These are phyloP conservation scores for Phragmatobia fuliginosa DNA, from an alignment of 2,888 invertebrate species.

Conservation along the genomic window DNA sequence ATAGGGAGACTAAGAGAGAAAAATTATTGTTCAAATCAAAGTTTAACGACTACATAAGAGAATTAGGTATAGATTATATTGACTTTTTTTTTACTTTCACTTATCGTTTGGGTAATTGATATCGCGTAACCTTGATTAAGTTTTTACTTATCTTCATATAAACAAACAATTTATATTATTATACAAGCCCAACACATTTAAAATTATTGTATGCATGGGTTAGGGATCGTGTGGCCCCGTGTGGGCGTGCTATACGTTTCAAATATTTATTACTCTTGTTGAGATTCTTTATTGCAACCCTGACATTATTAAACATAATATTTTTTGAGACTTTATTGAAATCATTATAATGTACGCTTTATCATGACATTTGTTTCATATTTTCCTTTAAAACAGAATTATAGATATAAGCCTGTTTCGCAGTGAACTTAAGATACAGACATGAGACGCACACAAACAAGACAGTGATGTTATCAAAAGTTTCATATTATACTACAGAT, in stretches of 20 bases:
- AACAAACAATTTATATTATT: not conserved
- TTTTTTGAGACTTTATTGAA: not conserved
- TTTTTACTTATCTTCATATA: not conserved
- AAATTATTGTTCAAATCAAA: too few species aligned
- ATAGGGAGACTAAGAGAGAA: too few species aligned
- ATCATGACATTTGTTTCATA: not conserved
- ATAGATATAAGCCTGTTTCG: too few species aligned
- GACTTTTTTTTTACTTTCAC: not conserved
- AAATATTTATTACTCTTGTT: not conserved
- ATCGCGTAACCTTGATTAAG: not conserved
- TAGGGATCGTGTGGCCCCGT: not conserved
- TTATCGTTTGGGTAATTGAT: not conserved
- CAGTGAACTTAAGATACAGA: too few species aligned
- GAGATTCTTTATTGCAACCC: not conserved
- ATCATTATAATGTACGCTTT: not conserved
- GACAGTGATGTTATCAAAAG: too few species aligned
- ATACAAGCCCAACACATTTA: not conserved
- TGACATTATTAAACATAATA: not conserved
- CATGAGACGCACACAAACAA: too few species aligned
- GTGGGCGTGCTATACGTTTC: not conserved
- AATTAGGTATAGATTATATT: not conserved
- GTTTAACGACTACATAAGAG: not conserved
- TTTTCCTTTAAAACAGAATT: too few species aligned
- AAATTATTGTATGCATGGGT: not conserved
- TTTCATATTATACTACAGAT: too few species aligned